These are phyloP conservation scores for Brachyalestes nurse DNA, from an alignment of 2,797 vertebrate species.

Conservation along the genomic window DNA sequence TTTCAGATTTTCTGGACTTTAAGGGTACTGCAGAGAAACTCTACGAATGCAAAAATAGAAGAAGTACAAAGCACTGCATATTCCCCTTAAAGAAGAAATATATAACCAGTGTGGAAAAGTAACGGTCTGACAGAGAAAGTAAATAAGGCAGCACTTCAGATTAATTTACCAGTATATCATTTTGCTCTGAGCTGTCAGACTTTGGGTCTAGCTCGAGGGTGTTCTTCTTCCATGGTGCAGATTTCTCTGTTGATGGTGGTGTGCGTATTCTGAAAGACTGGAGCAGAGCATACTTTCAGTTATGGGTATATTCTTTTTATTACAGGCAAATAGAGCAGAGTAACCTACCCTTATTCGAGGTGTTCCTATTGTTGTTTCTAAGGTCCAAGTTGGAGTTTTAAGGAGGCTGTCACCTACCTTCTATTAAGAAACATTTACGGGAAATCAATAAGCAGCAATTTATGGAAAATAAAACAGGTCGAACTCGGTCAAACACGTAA, in stretches of 20 bases:
- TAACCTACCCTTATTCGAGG: slow-evolving; percentile 73
- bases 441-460: not conserved
- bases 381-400: slow-evolving; percentile 58
- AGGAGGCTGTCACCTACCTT: slow-evolving; percentile 45
- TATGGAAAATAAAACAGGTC: slow-evolving; percentile 1
- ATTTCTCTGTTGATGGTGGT: slow-evolving; percentile 76
- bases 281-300: slow-evolving; percentile 47
- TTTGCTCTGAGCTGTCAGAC: slow-evolving; percentile 90
- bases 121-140: not conserved
- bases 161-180: slow-evolving; percentile 84
- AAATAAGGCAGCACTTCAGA: slow-evolving; percentile 5
- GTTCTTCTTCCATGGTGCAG: slow-evolving; percentile 72
- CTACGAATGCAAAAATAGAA: slow-evolving; percentile 25
- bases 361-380: slow-evolving; percentile 42
- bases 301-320: not conserved
- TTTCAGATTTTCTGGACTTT: slow-evolving; percentile 39
- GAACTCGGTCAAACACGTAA: not conserved
- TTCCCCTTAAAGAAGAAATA: too few species aligned
- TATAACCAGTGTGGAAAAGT: not conserved
- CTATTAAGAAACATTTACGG: slow-evolving; percentile 48
- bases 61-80: not conserved
- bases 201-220: slow-evolving; percentile 82
- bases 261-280: slow-evolving; percentile 89
- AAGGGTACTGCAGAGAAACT: slow-evolving; percentile 44
- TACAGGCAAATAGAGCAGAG: not conserved